phyloP scores from a whole-genome alignment of 2,113 vertebrate genomes.

The Scalopus aquaticus region DNA sequence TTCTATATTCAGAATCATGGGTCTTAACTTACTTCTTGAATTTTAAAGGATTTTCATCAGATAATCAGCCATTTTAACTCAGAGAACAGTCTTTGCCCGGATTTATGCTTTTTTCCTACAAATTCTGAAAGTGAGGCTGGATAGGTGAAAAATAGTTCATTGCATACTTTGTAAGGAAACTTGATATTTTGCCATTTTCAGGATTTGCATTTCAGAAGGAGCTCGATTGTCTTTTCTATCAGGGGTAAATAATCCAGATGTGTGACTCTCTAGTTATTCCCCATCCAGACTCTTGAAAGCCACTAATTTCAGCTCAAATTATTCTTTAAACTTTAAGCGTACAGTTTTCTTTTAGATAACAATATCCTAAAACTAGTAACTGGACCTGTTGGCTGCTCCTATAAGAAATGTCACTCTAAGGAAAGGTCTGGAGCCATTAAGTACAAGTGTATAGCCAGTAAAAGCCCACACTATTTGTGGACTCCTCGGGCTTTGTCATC shows the following conservation, averaged over 20 bases:
- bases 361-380: background rate
- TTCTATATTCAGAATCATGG: slow-evolving; percentile 3
- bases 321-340: slow-evolving; percentile 38
- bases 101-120: slow-evolving; percentile 12
- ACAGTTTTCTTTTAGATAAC: slow-evolving; percentile 36
- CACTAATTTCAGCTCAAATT: background rate
- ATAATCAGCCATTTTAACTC: slow-evolving; percentile 1
- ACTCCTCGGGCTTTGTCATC: slow-evolving; percentile 31
- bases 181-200: slow-evolving; percentile 9
- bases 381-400: background rate
- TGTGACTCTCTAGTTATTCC: background rate
- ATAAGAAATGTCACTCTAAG: background rate
- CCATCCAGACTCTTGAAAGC: background rate
- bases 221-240: background rate
- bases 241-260: background rate
- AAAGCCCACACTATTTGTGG: background rate
- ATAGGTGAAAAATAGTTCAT: slow-evolving; percentile 1
- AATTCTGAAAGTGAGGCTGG: background rate
- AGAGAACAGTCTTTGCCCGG: background rate
- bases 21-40: slow-evolving; percentile 5
- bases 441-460: background rate
- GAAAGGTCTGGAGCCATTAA: slow-evolving; percentile 13
- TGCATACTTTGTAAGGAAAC: slow-evolving; percentile 27
- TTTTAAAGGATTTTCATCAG: slow-evolving; percentile 39
- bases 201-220: background rate